Evolutionary conservation across 1,140 invertebrate genomes (phyloP).

Genomic region (Meloidogyne hapla): DNA sequence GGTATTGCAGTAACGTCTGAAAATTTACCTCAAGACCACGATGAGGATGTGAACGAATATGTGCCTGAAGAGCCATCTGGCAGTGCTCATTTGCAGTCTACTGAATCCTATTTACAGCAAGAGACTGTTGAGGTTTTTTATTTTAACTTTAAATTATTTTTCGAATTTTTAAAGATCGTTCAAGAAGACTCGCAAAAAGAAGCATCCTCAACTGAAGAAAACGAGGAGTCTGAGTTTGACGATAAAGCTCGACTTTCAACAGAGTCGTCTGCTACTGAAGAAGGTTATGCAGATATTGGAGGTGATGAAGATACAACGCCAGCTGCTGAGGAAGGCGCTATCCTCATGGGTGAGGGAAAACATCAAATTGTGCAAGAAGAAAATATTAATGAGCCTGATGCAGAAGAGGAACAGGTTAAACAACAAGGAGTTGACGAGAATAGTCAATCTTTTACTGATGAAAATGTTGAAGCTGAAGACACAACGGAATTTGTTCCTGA

Average conservation of each 20-base stretch:
- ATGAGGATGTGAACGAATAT: background rate
- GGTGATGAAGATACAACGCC: conserved; percentile 2
- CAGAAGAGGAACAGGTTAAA: background rate
- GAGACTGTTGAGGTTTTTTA: background rate
- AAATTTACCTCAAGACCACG: background rate
- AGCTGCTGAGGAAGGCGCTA: background rate
- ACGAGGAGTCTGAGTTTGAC: background rate
- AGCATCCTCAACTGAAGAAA: background rate
- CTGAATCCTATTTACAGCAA: background rate
- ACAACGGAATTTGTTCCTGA: background rate
- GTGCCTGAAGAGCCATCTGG: background rate
- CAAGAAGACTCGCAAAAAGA: background rate
- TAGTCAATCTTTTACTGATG: background rate
- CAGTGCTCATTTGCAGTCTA: background rate
- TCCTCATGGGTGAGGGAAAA: background rate
- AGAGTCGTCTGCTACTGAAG: background rate
- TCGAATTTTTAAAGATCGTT: background rate
- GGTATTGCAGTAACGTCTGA: background rate
- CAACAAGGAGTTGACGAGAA: background rate
- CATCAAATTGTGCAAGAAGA: no score
- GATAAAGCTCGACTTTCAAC: background rate
- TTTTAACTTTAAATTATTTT: background rate
- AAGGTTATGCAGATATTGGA: background rate
- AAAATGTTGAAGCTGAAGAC: conserved; percentile 11
- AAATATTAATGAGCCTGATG: background rate